Conservation (phyloP, 2,113 vertebrate genomes). For the Burhinus oedicnemus region DNA sequence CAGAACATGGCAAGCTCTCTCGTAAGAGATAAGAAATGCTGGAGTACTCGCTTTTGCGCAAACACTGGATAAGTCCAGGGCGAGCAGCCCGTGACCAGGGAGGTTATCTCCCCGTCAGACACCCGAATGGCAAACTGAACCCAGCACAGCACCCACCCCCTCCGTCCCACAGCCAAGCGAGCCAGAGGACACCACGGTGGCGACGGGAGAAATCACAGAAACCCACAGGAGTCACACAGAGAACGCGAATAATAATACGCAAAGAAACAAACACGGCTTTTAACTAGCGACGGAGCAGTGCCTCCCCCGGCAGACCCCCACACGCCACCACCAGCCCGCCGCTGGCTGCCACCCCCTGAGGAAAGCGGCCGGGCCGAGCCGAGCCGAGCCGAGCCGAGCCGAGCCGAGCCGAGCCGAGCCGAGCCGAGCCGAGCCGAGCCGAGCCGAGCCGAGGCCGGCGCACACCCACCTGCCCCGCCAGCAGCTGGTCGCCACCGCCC, state of each 20-base stretch:
- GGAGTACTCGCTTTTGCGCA: accelerated
- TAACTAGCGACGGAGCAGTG: too few species aligned
- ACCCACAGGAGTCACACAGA: not conserved
- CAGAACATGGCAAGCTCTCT: not conserved
- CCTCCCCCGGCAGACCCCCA: not conserved
- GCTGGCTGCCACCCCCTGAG: too few species aligned
- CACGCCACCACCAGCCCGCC: not conserved
- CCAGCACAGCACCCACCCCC: not conserved
- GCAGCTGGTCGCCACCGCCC: accelerated
- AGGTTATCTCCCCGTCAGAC: not conserved
- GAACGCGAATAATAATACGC: accelerated
- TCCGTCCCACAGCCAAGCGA: too few species aligned
- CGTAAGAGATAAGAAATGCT: accelerated
- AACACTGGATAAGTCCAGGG: accelerated
- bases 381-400: not conserved
- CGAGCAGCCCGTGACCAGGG: not conserved
- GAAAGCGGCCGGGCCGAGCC: not conserved
- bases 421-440: too few species aligned
- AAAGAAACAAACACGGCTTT: not conserved
- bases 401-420: not conserved
- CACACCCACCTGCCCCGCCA: not conserved
- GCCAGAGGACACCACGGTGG: too few species aligned
- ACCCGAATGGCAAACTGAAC: accelerated
- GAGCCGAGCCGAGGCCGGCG: too few species aligned
- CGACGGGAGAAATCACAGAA: not conserved